Conservation (phyloP, 2,888 invertebrate genomes). For the Monopis laevigella region DNA sequence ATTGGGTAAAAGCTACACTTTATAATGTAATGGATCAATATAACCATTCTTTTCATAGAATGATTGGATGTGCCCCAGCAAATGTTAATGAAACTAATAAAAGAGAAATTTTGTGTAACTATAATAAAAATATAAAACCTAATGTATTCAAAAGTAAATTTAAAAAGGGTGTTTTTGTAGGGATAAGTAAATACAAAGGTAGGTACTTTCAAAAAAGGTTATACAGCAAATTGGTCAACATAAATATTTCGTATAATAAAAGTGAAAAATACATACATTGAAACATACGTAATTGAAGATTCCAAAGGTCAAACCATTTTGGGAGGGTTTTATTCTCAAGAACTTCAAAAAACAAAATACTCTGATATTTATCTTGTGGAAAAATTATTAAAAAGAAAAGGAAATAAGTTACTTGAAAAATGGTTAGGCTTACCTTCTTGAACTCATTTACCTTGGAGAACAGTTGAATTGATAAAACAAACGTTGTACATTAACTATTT, state of each 20-base stretch:
- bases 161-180: slow-evolving; percentile 22
- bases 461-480: slow-evolving; percentile 20
- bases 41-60: background rate
- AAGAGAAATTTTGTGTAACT: background rate
- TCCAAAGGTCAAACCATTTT: slow-evolving; percentile 24
- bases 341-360: slow-evolving; percentile 27
- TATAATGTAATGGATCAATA: background rate
- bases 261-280: slow-evolving; percentile 24
- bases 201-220: slow-evolving; percentile 24
- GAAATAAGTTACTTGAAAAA: slow-evolving; percentile 15
- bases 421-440: slow-evolving; percentile 15
- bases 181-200: slow-evolving; percentile 23
- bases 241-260: slow-evolving; percentile 26
- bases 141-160: slow-evolving; percentile 15
- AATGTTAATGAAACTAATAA: background rate
- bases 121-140: background rate
- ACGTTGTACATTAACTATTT: slow-evolving; percentile 11
- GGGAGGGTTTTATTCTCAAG: slow-evolving; percentile 29
- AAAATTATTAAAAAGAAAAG: slow-evolving; percentile 21
- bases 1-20: background rate
- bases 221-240: slow-evolving; percentile 28
- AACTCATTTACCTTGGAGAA: no score
- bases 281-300: slow-evolving; percentile 27
- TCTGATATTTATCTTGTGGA: slow-evolving; percentile 29
- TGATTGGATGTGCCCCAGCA: background rate